These are phyloP conservation scores for Vollenhovia emeryi DNA, from an alignment of 1,140 invertebrate species.

Conservation along the genomic window DNA sequence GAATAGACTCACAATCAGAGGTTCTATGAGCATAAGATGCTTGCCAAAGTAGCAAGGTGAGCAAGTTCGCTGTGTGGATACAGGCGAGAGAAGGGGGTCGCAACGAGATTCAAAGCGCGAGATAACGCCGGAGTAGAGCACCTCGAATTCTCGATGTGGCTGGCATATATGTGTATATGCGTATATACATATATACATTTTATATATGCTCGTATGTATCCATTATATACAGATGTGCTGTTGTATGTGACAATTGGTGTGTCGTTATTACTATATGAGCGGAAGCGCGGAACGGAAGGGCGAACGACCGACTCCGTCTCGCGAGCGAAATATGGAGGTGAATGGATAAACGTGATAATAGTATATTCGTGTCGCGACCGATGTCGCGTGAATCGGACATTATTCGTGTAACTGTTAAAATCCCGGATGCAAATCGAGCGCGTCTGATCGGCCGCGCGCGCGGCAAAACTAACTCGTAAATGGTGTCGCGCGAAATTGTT, in stretches of 20 bases:
- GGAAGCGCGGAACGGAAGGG: conserved; percentile 20
- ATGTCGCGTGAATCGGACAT: conserved; percentile 6
- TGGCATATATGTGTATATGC: background rate
- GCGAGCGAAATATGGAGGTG: conserved; percentile 11
- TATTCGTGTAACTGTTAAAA: conserved; percentile 8
- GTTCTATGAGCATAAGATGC: conserved; percentile 62
- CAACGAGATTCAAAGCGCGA: conserved; percentile 46
- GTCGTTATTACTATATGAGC: conserved; percentile 45
- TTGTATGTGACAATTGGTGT: conserved; percentile 35
- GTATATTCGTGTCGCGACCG: conserved; percentile 8
- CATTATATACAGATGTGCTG: conserved; percentile 68
- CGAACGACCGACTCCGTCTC: conserved; percentile 7
- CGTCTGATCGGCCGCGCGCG: background rate
- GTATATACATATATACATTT: conserved; percentile 1
- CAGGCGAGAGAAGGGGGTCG: conserved; percentile 38
- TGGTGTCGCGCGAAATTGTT: background rate
- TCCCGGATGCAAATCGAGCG: background rate
- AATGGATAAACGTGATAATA: conserved; percentile 46
- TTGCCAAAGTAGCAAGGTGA: conserved; percentile 62
- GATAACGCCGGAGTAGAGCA: conserved; percentile 35
- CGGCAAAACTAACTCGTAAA: background rate
- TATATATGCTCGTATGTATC: conserved; percentile 59
- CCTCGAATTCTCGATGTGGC: conserved; percentile 27
- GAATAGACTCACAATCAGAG: conserved; percentile 48
- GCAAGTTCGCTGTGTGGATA: conserved; percentile 44